Conservation (phyloP, 2,113 vertebrate species). For the Eclectus roratus region DNA sequence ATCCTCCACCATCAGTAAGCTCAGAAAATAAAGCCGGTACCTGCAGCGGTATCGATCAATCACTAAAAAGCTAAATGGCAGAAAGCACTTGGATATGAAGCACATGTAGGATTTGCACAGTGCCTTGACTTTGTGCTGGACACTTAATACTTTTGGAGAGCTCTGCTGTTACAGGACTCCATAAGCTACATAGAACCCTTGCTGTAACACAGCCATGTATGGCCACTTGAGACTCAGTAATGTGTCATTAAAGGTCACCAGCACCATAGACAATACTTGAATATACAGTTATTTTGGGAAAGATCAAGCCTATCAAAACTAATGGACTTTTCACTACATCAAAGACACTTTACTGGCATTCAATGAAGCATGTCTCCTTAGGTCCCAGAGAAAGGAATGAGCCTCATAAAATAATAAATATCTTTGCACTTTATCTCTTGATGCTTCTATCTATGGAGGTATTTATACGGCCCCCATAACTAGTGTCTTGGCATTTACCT, state of each 20-base stretch:
- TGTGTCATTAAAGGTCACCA: constrained; percentile 14
- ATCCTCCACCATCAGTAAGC: neutral
- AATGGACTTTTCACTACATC: neutral
- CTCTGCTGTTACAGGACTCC: neutral
- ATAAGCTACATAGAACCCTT: neutral
- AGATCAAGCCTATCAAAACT: neutral
- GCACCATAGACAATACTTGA: neutral
- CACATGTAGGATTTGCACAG: rapidly evolving
- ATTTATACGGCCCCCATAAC: constrained; percentile 19
- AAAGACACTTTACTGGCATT: neutral
- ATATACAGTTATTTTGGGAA: neutral
- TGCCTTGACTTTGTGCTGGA: neutral
- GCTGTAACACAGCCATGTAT: constrained; percentile 22
- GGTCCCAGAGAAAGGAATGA: neutral
- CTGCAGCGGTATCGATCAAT: neutral
- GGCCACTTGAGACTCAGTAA: neutral
- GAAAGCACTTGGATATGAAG: neutral
- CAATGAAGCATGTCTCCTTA: neutral
- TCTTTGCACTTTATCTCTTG: constrained; percentile 35
- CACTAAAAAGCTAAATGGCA: neutral
- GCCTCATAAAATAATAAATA: constrained; percentile 43
- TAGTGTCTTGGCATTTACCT: neutral
- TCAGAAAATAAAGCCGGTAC: neutral
- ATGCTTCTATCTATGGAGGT: constrained; percentile 37
- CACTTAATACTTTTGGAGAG: constrained; percentile 18